Evolutionary conservation across 2,113 vertebrate genomes (phyloP).

Genomic region (Riparia riparia): DNA sequence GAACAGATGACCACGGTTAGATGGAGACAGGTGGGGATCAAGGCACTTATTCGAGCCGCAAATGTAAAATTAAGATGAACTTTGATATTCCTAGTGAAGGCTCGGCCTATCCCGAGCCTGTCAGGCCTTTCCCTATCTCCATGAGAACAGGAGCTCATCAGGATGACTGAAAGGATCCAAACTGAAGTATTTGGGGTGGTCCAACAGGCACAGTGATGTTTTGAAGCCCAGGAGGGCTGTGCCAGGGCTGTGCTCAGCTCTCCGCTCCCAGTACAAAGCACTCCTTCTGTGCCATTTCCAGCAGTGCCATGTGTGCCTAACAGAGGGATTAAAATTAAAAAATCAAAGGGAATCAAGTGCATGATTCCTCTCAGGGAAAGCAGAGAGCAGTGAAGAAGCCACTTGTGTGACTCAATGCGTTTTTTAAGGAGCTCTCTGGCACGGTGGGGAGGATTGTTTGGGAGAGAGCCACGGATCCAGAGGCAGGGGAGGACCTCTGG

Average conservation of each 20-base stretch:
- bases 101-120: not conserved
- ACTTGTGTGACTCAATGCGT: not conserved
- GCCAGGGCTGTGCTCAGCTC: not conserved
- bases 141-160: not conserved
- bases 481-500: not conserved
- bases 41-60: not conserved
- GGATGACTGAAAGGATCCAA: not conserved
- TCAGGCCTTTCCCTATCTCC: not conserved
- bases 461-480: not conserved
- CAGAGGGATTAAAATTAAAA: not conserved
- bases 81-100: not conserved
- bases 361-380: not conserved
- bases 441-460: not conserved
- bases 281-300: not conserved
- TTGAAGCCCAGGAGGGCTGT: not conserved
- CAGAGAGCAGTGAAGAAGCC: not conserved
- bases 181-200: not conserved
- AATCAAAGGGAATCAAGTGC: not conserved
- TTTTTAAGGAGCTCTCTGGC: not conserved
- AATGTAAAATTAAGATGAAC: constrained; percentile 21
- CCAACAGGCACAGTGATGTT: accelerated
- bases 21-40: constrained; percentile 24
- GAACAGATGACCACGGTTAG: not conserved
- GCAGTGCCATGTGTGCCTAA: not conserved
- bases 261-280: not conserved